Base-by-base conservation (phyloP, 2,113 vertebrate species). In the Perca fluviatilis region DNA sequence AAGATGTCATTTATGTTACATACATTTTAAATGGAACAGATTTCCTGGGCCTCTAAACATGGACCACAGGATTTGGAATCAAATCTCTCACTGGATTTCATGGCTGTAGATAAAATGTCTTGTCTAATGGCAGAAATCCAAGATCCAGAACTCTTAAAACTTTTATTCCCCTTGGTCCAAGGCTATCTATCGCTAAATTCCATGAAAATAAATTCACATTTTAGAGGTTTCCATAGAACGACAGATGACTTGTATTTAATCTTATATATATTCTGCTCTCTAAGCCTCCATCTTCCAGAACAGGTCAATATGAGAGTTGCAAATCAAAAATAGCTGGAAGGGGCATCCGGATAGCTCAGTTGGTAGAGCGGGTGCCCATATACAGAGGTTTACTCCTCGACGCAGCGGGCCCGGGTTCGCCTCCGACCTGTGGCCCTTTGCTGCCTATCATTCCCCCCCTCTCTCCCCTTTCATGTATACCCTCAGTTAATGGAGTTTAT, bases 321-420 rank as follows among this genome's bases (percentile, higher is more conserved):
- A 27, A 30, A 49, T 83, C 57, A 76, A 72, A 69, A 70, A 80
- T 51, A 71, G 77, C 57, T 70, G 56, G 6, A 89, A 47, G 67
- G 33, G 33, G 33, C 30, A 40, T 9, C 9, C 9, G 9, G 40
- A 40, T 40, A 40, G 10, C 40, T 11, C 40, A 40, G 40, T 40
- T 40, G 40, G 40, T 40, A 10, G 40, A 40, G 40, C 40, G 9
- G 33, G 33, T 6, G 33, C 33, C 33, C 33, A 6, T 6, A 6
- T 33, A 33, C 33, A 33, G 33, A 33, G 33, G 33, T 33, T 33
- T 6, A 33, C 33, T 33, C 33, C 6, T 33, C 33, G 33, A 33
- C 33, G 33, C 33, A 40, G 40, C 9, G 8, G 40, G 8, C 40
- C 40, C 40, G 9, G 8, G 40, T 40, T 40, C 2, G 9, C 36